A percentile compares a stretch with the other conserved stretches of the same genome.
Conservation (phyloP, 2,797 vertebrate species). For the Acrossocheilus wenchowensis region DNA sequence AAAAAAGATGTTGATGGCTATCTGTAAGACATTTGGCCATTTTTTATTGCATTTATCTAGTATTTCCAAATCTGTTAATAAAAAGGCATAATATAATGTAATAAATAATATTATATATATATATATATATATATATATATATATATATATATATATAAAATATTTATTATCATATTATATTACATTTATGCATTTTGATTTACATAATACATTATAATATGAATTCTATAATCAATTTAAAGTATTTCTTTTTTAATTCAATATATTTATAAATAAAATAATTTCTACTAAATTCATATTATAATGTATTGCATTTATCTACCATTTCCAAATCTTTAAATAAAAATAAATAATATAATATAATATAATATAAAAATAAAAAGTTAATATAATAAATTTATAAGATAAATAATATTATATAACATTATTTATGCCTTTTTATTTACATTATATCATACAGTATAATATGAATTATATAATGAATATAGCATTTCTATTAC, state of each 20-base stretch:
- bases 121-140: no score
- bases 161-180: no score
- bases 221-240: no score
- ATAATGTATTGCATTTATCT: neutral
- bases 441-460: neutral
- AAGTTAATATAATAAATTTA: no score
- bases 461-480: neutral
- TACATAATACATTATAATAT: no score
- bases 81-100: neutral
- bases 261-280: neutral
- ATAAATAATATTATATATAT: no score
- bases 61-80: neutral
- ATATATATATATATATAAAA: no score
- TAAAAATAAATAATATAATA: neutral
- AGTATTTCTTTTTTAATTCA: no score
- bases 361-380: neutral
- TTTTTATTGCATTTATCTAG: neutral
- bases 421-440: neutral
- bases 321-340: neutral
- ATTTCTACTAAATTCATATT: no score
- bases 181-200: no score
- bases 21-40: neutral
- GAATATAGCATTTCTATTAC: neutral
- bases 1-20: neutral
- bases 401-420: no score